phyloP scores from a whole-genome alignment of 2,113 vertebrate species.

The Scartelaos histophorus region DNA sequence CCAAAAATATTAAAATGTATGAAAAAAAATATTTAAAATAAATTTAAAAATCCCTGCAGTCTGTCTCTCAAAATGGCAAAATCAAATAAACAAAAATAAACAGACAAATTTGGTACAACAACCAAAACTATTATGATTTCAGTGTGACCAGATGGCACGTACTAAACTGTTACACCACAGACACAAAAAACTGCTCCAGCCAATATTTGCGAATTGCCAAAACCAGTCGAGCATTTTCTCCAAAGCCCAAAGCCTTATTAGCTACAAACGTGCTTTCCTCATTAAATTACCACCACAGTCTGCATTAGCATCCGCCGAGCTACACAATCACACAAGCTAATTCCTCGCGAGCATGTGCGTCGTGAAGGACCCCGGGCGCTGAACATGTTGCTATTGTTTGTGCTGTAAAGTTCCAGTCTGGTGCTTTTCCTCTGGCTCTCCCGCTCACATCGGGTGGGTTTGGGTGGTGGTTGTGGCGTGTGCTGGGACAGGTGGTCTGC shows the following conservation, averaged over 20 bases:
- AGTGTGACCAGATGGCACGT: neutral
- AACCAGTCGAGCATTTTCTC: neutral
- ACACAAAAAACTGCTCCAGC: neutral
- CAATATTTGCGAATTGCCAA: neutral
- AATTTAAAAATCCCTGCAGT: too few species aligned
- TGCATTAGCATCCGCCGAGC: neutral
- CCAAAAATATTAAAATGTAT: too few species aligned
- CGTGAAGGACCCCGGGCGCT: neutral
- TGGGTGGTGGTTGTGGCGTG: constrained; percentile 12
- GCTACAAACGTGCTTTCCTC: neutral
- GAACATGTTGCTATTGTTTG: constrained; percentile 1
- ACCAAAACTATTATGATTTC: neutral
- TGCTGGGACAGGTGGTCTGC: constrained; percentile 56
- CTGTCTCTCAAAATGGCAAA: too few species aligned
- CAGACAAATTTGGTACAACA: too few species aligned
- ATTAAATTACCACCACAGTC: neutral
- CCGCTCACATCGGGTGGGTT: constrained; percentile 35
- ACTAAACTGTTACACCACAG: neutral
- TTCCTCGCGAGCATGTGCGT: neutral
- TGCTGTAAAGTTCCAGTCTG: constrained; percentile 6
- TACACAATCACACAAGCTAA: neutral
- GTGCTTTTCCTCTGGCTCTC: neutral
- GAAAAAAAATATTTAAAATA: too few species aligned
- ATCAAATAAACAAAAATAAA: too few species aligned
- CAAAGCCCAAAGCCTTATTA: neutral